phyloP scores from a whole-genome alignment of 1,140 invertebrate genomes.

The Bombus waltoni region DNA sequence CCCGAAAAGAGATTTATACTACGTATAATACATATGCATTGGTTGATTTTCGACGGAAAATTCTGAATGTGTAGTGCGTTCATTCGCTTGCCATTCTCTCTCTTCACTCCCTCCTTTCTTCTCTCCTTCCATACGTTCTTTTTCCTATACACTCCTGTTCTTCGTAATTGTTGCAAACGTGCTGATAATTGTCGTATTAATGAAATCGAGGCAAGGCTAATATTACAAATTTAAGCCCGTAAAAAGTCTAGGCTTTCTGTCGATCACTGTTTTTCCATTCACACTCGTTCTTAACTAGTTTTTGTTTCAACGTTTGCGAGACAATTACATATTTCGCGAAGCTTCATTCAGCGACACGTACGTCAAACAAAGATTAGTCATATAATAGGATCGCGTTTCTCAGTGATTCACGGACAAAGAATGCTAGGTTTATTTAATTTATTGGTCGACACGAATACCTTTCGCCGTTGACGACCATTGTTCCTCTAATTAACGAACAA shows the following conservation, averaged over 20 bases:
- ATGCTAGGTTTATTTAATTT: not conserved
- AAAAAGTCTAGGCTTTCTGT: not conserved
- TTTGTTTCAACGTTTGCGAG: not conserved
- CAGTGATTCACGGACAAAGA: not conserved
- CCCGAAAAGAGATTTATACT: not conserved
- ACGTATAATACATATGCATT: not conserved
- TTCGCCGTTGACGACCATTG: too few species aligned
- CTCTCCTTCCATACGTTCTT: not conserved
- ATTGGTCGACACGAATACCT: not conserved
- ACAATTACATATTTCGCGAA: not conserved
- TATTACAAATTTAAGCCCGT: slow-evolving; percentile 14
- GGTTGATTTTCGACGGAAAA: slow-evolving; percentile 24
- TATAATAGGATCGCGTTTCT: slow-evolving; percentile 1
- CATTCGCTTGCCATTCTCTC: not conserved
- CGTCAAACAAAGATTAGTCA: not conserved
- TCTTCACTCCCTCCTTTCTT: not conserved
- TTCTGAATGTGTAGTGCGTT: slow-evolving; percentile 19
- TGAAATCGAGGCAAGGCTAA: slow-evolving; percentile 23
- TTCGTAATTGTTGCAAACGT: slow-evolving; percentile 31
- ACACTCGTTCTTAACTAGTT: not conserved
- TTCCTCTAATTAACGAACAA: not conserved
- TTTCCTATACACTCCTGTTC: slow-evolving; percentile 1
- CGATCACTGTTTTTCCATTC: not conserved
- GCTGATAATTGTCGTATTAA: slow-evolving; percentile 31
- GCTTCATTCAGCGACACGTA: not conserved